Evolutionary conservation across 37 sponge, comb jelly and placozoan genomes (phyloP).

Genomic region (Halisarca cf. caerulea): DNA sequence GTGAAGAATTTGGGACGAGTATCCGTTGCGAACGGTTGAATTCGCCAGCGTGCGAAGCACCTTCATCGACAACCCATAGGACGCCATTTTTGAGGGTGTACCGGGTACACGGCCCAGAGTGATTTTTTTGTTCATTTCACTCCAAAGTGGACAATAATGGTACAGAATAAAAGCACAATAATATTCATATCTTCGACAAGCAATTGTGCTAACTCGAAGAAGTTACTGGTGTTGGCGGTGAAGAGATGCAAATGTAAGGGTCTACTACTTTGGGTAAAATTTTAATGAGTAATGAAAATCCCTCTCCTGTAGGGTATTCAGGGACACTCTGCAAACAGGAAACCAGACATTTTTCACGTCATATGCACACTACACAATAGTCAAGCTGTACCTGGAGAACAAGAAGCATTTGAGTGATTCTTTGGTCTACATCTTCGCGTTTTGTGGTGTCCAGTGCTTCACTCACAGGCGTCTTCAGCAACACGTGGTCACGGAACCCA

Average conservation of each 20-base stretch:
- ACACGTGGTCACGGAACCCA: constrained; percentile 73
- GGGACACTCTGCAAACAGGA: constrained; percentile 35
- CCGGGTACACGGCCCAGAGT: not conserved
- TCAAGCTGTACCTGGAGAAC: constrained; percentile 53
- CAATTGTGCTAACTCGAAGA: not conserved
- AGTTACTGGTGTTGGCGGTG: not conserved
- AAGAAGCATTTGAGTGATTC: constrained; percentile 81
- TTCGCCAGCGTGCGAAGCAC: no score
- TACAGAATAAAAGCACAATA: no score
- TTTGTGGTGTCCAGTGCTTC: constrained; percentile 43
- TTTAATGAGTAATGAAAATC: constrained; percentile 27
- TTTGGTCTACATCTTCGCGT: constrained; percentile 31
- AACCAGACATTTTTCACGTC: not conserved
- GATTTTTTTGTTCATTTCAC: not conserved
- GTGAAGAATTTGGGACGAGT: no score
- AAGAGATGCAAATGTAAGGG: constrained; percentile 52
- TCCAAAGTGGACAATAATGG: no score
- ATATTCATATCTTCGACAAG: no score
- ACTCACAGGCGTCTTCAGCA: constrained; percentile 61
- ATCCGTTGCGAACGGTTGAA: no score
- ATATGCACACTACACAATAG: not conserved
- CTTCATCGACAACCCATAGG: no score
- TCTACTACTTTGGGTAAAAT: constrained; percentile 56
- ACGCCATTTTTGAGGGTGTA: no score
- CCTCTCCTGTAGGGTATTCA: constrained; percentile 32